These are phyloP conservation scores for Phalangium opilio DNA, from an alignment of 2,888 invertebrate species.

Conservation along the genomic window DNA sequence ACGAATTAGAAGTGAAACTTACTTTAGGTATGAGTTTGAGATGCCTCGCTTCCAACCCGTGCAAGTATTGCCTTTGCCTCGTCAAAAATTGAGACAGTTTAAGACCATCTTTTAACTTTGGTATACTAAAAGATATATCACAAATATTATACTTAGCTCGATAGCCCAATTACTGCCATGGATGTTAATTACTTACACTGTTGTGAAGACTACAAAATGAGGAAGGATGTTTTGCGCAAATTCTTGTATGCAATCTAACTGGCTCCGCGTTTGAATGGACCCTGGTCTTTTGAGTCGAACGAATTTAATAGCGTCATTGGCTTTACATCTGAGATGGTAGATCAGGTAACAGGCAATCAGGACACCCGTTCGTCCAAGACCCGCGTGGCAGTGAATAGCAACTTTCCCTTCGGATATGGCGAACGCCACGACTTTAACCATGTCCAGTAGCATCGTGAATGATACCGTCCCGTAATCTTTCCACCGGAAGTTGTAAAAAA, in stretches of 20 bases:
- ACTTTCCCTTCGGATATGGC: slow-evolving; percentile 58
- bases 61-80: slow-evolving; percentile 52
- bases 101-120: slow-evolving; percentile 37
- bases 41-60: slow-evolving; percentile 59
- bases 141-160: too few species aligned
- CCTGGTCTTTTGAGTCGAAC: slow-evolving; percentile 58
- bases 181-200: slow-evolving; percentile 42
- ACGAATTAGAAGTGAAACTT: too few species aligned
- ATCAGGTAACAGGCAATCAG: slow-evolving; percentile 73
- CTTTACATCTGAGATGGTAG: slow-evolving; percentile 48
- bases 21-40: slow-evolving; percentile 66
- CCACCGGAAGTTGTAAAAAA: slow-evolving; percentile 30
- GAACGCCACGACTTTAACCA: slow-evolving; percentile 79
- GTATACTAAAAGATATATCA: too few species aligned
- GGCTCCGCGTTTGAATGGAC: slow-evolving; percentile 65
- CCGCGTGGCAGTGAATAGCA: slow-evolving; percentile 78
- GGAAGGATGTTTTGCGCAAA: slow-evolving; percentile 65
- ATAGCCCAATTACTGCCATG: too few species aligned
- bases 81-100: slow-evolving; percentile 52
- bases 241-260: slow-evolving; percentile 63
- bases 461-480: slow-evolving; percentile 69
- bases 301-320: slow-evolving; percentile 62
- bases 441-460: slow-evolving; percentile 58
- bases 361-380: slow-evolving; percentile 68
- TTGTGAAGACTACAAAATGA: slow-evolving; percentile 49